Base-by-base conservation (phyloP, 2,888 invertebrate species). In the Slavum lentiscoides region DNA sequence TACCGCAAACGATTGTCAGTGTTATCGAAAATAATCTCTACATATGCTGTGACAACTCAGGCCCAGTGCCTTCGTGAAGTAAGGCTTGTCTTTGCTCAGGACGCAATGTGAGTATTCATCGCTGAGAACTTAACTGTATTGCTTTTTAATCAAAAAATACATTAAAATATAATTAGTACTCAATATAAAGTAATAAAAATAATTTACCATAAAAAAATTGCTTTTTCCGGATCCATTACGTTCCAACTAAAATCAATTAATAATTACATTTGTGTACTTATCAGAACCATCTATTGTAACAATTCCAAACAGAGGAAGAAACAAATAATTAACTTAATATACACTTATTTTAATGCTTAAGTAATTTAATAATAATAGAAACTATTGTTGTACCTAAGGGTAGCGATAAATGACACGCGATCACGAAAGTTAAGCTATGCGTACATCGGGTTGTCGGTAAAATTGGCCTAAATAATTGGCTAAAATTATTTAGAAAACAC, bases 211-310 rank as follows among this genome's bases (percentile, higher is more conserved):
- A 95, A 88, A 99, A 88, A 99, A 99, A 88, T 99, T 99, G 89
- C 98, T 98, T 88, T 99, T 99, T 61, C 99, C 99, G 30, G 98
- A 98, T 77, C 99, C 99, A 90, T 99, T 99, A 86, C 99, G 91
- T n/a, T n/a, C 99, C 99, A 82, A 99, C 98, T 91, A 85, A 82
- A 89, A 88, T n/a, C n/a, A n/a, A n/a, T 21, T 21, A 21, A 21
- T 21, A 59, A n/a, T 21, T 53, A 74, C 19, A 49, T 15, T 76
- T 23, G 21, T 39, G 4, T 30, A 30, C 4, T 30, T 30, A 30
- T 30, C 4, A 30, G 30, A 30, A 30, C 30, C 4, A 4, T 30
- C 30, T 30, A 30, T 4, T 30, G 30, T 1, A 30, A 30, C 30
- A 30, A 30, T 30, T 30, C 4, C 30, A 30, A 30, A 30, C 30